Base-by-base conservation (phyloP, 1,140 invertebrate genomes). In the Drosophila azteca region DNA sequence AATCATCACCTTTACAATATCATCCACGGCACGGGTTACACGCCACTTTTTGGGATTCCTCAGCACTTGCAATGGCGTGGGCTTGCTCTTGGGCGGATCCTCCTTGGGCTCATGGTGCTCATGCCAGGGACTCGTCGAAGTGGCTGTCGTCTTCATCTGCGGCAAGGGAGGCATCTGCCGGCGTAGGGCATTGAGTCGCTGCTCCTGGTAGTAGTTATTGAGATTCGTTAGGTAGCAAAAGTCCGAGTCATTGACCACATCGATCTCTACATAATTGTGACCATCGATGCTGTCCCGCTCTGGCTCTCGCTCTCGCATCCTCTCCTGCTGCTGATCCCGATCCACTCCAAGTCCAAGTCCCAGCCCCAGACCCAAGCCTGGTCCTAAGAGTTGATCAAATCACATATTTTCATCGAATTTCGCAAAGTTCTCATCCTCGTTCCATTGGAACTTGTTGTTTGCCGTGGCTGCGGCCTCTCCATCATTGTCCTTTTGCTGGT, bases 371-470 rank as follows among this genome's bases (percentile, higher is more conserved):
- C 71, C 57, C 64, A 52, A 52, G 81, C 85, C 69, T 89, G 68
- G 66, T 78, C 80, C 80, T 71, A 90, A 91, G 26, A 90, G 78
- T 85, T 89, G 76, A 65, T 90, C 89, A 91, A 91, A 91, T 91
- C 90, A 91, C 90, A 91, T 91, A 69, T 91, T 91, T 91, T 92
- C 91, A 81, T 92, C 91, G 71, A 92, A 92, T 78, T 92, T 92
- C 53, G 91, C 91, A 78, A 92, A 92, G 69, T 92, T 92, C 55
- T 70, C 89, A 50, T 92, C 77, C 58, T 90, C 85, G 60, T 63
- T 79, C 90, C 91, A 92, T 62, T 91, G 77, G 53, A 91, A 91
- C 3, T 78, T 75, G 22, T 72, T 71, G 8, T 54, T 69, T 55
- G 15, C 46, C 49, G 29, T 53, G 49, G 49, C 11, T 50, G 13